These are phyloP conservation scores for Neolamprologus longior DNA, from an alignment of 2,113 vertebrate species.

Conservation along the genomic window DNA sequence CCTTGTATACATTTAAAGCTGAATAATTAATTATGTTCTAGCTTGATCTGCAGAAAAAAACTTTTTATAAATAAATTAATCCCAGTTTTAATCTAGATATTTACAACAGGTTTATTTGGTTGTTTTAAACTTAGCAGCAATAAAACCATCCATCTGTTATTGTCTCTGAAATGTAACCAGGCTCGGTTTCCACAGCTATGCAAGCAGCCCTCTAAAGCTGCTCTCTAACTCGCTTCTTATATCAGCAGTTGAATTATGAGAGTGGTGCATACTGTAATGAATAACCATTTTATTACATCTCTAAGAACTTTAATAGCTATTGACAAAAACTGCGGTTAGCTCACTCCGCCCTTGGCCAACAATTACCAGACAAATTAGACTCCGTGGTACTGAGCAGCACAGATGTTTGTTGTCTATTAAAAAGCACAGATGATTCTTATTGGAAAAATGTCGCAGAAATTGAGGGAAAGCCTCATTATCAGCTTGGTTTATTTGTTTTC, in stretches of 20 bases:
- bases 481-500: conserved; percentile 50
- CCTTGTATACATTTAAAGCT: neutral
- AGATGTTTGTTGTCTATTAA: conserved; percentile 56
- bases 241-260: conserved; percentile 6
- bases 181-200: neutral
- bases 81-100: neutral
- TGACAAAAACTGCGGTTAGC: conserved; percentile 38
- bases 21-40: neutral
- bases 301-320: conserved; percentile 57
- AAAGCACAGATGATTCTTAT: conserved; percentile 55
- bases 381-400: neutral
- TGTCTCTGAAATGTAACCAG: neutral
- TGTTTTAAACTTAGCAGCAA: neutral
- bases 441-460: conserved; percentile 48
- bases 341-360: conserved; percentile 13
- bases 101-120: neutral
- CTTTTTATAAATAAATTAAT: neutral
- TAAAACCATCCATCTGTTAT: neutral
- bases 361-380: conserved; percentile 60
- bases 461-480: conserved; percentile 64
- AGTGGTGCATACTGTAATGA: neutral
- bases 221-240: neutral
- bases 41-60: neutral
- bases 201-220: neutral
- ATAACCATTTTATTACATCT: conserved; percentile 34